phyloP scores from a whole-genome alignment of 2,888 invertebrate genomes.

The Eupithecia subfuscata region DNA sequence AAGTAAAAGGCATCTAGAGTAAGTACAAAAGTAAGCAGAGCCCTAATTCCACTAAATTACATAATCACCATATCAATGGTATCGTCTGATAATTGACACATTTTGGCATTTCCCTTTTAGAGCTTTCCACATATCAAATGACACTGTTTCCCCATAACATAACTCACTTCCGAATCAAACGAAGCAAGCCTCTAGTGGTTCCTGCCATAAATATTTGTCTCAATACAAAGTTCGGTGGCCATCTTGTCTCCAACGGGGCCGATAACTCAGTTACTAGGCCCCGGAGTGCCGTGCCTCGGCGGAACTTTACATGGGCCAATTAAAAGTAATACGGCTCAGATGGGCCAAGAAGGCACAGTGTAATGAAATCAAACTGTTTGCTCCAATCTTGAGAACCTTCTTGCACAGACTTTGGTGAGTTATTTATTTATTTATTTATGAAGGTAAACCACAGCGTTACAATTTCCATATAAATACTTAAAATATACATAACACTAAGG shows the following conservation, averaged over 20 bases:
- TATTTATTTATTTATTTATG: too few relatives aligned
- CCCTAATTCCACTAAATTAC: too few relatives aligned
- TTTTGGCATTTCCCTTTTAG: too few relatives aligned
- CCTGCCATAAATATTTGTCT: conserved; percentile 42
- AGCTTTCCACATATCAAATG: conserved; percentile 1
- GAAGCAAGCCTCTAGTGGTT: conserved; percentile 28
- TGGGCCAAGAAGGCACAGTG: conserved; percentile 6
- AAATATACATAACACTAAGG: too few relatives aligned
- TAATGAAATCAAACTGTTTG: conserved; percentile 11
- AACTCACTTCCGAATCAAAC: conserved; percentile 27
- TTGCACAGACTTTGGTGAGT: background rate
- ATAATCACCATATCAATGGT: too few relatives aligned
- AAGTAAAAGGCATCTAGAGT: too few relatives aligned
- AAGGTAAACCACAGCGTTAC: too few relatives aligned
- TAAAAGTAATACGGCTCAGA: conserved; percentile 32
- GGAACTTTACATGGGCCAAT: conserved; percentile 36
- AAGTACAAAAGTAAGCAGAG: too few relatives aligned
- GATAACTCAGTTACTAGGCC: conserved; percentile 57
- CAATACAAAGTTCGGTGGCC: conserved; percentile 46
- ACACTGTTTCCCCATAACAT: background rate
- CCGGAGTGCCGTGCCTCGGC: conserved; percentile 44
- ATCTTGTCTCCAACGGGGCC: conserved; percentile 54
- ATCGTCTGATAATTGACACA: too few relatives aligned
- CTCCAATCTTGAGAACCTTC: background rate
- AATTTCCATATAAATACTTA: too few relatives aligned